phyloP scores from a whole-genome alignment of 2,797 vertebrate genomes.

The Eremophila alpestris region DNA sequence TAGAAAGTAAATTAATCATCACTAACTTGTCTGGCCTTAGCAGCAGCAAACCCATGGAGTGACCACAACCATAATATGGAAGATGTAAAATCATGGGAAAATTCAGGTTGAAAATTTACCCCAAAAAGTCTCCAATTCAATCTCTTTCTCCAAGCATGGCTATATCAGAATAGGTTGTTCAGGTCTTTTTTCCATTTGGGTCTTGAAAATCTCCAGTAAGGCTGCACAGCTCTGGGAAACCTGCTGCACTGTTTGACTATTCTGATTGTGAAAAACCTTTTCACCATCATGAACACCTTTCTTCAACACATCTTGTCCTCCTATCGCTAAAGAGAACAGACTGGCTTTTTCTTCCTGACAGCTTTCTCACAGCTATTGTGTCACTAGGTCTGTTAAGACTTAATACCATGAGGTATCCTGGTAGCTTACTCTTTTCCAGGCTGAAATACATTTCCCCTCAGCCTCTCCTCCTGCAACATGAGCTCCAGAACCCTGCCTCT shows the following conservation, averaged over 20 bases:
- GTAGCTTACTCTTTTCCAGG: neutral
- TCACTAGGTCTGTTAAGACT: neutral
- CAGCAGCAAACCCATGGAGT: neutral
- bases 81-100: neutral
- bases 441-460: neutral
- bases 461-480: neutral
- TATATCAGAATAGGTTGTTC: neutral
- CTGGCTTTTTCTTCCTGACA: neutral
- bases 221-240: neutral
- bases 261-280: neutral
- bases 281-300: neutral
- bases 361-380: neutral
- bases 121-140: neutral
- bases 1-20: neutral
- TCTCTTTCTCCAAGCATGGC: neutral
- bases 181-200: neutral
- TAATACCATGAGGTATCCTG: neutral
- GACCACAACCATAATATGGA: neutral
- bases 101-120: neutral
- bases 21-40: neutral
- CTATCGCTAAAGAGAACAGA: neutral
- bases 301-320: neutral
- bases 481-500: neutral
- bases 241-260: neutral
- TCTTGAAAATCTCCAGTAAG: neutral